Base-by-base conservation (phyloP, 2,888 invertebrate species). In the Platycheirus rosarum region DNA sequence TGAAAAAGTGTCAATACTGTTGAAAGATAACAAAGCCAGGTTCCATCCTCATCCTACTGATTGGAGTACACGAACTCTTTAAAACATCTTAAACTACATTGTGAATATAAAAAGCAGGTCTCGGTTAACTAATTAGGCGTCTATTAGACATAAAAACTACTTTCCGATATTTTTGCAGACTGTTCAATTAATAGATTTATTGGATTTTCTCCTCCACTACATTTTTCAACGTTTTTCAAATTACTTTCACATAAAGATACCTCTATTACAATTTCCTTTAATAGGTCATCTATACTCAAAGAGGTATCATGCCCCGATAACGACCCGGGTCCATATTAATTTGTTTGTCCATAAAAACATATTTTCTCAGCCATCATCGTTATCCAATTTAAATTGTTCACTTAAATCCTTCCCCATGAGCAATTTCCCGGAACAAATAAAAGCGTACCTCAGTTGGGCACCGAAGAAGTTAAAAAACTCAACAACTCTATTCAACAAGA, bases 401-500 rank as follows among this genome's bases (percentile, higher is more conserved):
- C 74, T 74, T 57, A 69, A 63, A 42, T 74, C 69, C 46, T 69
- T 63, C 32, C 35, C 48, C 32, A 32, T 66, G 46, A 37, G 46
- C 68, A 66, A 71, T 71, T 78, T 46, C 51, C 18, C 51, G 26
- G 35, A 66, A 51, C 65, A 71, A 77, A 71, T 46, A 70, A n/a
- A 23, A 68, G 42, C 40, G n/a, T 40, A 32, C 65, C 20, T 44
- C 11, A 11, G 44, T 3, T 57, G 35, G 11, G 42, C 4, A 40
- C 26, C n/a, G n/a, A 40, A 51, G 51, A 13, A 53, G 26, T 6
- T 51, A 60, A 29, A 55, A 57, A 26, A 37, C 6, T 44, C 42
- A 80, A 75, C 74, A 80, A 75, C 57, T 75, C 57, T 8, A 65
- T 80, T 80, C 79, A 74, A 65, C 74, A 70, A 74, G 75, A 69